These are phyloP conservation scores for Thinocorus orbignyianus DNA, from an alignment of 2,113 vertebrate genomes.

Conservation along the genomic window DNA sequence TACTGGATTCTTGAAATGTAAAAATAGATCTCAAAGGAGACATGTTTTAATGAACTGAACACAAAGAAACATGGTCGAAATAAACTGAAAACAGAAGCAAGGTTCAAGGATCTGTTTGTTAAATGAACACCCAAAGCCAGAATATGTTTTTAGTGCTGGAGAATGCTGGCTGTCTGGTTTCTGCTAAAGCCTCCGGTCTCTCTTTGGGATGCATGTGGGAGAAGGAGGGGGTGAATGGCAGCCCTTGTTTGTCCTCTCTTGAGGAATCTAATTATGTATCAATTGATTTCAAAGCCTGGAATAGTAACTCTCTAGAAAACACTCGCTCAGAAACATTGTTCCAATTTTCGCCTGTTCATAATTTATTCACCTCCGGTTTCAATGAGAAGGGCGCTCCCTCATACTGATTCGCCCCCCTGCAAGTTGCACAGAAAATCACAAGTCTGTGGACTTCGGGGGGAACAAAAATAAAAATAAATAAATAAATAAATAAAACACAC, in stretches of 20 bases:
- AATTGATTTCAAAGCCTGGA: constrained; percentile 74
- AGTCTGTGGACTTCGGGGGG: neutral
- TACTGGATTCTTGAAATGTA: constrained; percentile 73
- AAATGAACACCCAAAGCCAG: constrained; percentile 77
- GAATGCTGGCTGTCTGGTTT: constrained; percentile 75
- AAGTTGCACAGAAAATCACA: neutral
- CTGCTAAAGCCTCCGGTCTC: constrained; percentile 61
- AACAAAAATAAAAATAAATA: neutral
- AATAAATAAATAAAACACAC: neutral
- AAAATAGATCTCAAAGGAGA: constrained; percentile 74
- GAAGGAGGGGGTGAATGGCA: constrained; percentile 71
- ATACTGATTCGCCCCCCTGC: neutral
- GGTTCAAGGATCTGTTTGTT: constrained; percentile 77
- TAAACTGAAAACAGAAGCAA: constrained; percentile 76
- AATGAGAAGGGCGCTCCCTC: constrained; percentile 12
- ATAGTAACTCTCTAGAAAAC: constrained; percentile 71
- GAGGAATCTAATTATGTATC: constrained; percentile 77
- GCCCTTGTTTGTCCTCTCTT: constrained; percentile 74
- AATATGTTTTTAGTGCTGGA: constrained; percentile 76
- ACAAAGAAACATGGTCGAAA: constrained; percentile 71
- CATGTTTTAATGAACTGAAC: constrained; percentile 74
- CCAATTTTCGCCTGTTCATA: constrained; percentile 53
- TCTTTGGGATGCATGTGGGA: constrained; percentile 73
- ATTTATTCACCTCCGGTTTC: constrained; percentile 65
- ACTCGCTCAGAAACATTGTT: constrained; percentile 62